These are phyloP conservation scores for Ormyrus pomaceus DNA, from an alignment of 2,888 invertebrate species.

Conservation along the genomic window DNA sequence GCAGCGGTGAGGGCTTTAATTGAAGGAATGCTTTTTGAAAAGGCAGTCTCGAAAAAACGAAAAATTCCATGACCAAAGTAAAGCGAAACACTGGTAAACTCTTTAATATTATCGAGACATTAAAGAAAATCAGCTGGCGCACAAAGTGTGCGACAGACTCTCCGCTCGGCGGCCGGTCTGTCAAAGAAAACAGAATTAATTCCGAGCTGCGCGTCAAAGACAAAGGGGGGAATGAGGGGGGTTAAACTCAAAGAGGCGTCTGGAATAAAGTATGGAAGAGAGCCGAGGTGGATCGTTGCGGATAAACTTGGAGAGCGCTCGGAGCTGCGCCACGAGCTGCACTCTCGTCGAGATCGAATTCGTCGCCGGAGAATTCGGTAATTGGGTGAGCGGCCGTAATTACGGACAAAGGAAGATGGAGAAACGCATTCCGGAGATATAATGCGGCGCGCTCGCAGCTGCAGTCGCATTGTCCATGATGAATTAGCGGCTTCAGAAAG, in stretches of 20 bases:
- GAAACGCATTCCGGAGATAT: not conserved
- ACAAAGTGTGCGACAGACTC: too few species aligned
- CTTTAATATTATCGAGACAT: too few species aligned
- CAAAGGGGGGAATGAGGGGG: constrained; percentile 4
- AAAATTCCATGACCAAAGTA: too few species aligned
- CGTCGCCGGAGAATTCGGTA: constrained; percentile 29
- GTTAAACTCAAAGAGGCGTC: not conserved
- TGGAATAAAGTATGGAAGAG: not conserved
- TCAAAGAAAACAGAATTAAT: constrained; percentile 34
- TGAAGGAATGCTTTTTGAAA: too few species aligned
- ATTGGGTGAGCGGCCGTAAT: constrained; percentile 51
- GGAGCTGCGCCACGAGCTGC: not conserved
- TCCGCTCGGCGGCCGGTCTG: not conserved
- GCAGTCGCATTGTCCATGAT: not conserved
- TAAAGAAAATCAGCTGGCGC: too few species aligned
- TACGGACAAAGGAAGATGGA: constrained; percentile 46
- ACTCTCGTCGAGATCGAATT: constrained; percentile 22
- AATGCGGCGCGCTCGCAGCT: not conserved
- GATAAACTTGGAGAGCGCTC: not conserved
- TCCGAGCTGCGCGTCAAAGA: not conserved
- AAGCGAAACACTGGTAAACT: too few species aligned
- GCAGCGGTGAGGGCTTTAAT: too few species aligned
- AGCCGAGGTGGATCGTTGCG: not conserved
- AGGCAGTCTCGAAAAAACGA: too few species aligned
- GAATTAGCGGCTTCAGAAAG: constrained; percentile 6